A percentile compares a stretch with the other conserved stretches of the same genome.
phyloP scores from a whole-genome alignment of 2,888 invertebrate genomes.

The Nemotelus pantherinus region DNA sequence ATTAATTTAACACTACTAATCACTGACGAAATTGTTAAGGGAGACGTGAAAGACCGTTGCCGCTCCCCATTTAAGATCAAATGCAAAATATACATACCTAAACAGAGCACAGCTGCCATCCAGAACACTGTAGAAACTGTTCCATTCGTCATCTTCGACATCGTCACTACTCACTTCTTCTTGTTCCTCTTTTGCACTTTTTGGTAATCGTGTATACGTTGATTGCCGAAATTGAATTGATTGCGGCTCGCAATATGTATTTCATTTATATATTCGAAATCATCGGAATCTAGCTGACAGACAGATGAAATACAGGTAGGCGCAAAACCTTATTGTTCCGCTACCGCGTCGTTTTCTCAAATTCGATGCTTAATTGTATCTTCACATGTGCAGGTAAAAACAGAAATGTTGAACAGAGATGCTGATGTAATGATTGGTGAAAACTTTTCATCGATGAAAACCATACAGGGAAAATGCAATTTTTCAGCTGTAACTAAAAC shows the following conservation, averaged over 20 bases:
- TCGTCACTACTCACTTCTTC: not conserved
- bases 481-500: not conserved
- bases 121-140: not conserved
- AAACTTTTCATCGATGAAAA: not conserved
- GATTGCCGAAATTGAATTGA: conserved; percentile 10
- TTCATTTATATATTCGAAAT: conserved; percentile 33
- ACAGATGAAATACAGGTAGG: not conserved
- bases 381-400: not conserved
- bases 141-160: not conserved
- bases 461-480: conserved; percentile 7
- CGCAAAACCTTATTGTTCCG: conserved; percentile 15
- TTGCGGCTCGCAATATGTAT: conserved; percentile 13
- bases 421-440: conserved; percentile 16
- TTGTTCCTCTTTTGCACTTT: not conserved
- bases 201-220: not conserved
- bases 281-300: not conserved
- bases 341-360: conserved; percentile 2
- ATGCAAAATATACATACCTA: not conserved
- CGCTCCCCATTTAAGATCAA: no score
- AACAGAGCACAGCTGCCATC: not conserved
- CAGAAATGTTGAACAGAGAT: not conserved
- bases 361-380: no score
- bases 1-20: no score
- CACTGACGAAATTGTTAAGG: no score
- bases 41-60: no score